Base-by-base conservation (phyloP, 1,140 invertebrate species). In the Scaptomyza pallida region DNA sequence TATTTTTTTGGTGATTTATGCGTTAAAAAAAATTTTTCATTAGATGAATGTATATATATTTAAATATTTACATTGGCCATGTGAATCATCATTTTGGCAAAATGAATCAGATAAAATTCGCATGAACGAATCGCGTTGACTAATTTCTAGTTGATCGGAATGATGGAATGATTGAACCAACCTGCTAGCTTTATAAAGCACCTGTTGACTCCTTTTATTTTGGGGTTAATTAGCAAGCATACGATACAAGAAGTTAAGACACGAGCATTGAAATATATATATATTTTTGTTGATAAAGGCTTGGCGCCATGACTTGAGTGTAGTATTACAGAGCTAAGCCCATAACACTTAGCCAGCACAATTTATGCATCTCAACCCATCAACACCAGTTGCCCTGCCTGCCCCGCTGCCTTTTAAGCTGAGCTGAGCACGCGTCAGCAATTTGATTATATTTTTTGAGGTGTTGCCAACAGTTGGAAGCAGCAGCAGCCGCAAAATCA, bases 111-210 rank as follows among this genome's bases (percentile, higher is more conserved):
- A 57, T 44, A 43, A 9, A 26, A 17, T 55, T 55, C 35, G 12
- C 0, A 15, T 41, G 15, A 57, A 57, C 6, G 23, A 33, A 13
- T 26, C 15, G 21, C 15, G 17, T 54, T 61, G 76, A 41, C 40
- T 75, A 78, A 70, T 50, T 62, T 30, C 23, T 26, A 40, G 15
- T 5, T 4, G 8, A 10, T 10, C 3, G 35, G 33, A 57, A 13
- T n/a, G n/a, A n/a, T n/a, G n/a, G n/a, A 16, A 60, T 48, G 33
- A 26, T 41, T 35, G 26, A 57, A 85, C 81, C 61, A 86, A 85
- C 81, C 81, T 86, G 73, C 78, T 10, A 86, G 64, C 82, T 62
- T 69, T 33, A 88, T 86, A 50, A 88, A 88, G 65, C 81, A 86
- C 65, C 70, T 86, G 78, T 81, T 81, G 45, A 61, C 51, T 80